Conservation (phyloP, 2,797 vertebrate genomes). For the Zonotrichia albicollis region DNA sequence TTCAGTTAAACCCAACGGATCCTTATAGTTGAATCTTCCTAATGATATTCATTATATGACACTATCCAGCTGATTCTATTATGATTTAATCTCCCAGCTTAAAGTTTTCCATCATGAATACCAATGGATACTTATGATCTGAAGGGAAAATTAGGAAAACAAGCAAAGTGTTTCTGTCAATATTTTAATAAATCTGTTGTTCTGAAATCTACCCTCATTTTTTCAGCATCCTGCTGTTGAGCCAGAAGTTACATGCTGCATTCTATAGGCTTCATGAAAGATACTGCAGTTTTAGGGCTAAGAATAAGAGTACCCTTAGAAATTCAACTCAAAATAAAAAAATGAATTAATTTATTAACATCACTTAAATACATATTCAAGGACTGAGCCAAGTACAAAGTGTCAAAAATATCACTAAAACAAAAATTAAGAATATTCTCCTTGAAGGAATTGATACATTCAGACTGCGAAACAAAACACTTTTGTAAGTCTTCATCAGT, state of each 20-base stretch:
- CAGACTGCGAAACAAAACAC: background rate
- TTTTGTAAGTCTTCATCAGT: background rate
- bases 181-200: background rate
- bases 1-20: background rate
- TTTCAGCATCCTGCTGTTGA: background rate
- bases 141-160: background rate
- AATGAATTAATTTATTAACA: background rate
- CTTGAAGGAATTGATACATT: background rate
- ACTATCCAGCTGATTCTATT: background rate
- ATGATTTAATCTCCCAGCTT: background rate
- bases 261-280: background rate
- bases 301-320: background rate
- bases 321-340: background rate
- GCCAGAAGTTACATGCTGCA: background rate
- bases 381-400: background rate
- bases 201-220: background rate
- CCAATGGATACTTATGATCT: background rate
- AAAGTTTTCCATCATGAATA: background rate
- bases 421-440: background rate
- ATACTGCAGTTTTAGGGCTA: background rate
- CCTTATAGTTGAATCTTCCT: background rate
- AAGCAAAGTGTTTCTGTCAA: background rate
- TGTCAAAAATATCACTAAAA: background rate
- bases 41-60: background rate
- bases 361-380: background rate